Conservation (phyloP, 2,113 vertebrate genomes). For the Forbesichthys agassizii region DNA sequence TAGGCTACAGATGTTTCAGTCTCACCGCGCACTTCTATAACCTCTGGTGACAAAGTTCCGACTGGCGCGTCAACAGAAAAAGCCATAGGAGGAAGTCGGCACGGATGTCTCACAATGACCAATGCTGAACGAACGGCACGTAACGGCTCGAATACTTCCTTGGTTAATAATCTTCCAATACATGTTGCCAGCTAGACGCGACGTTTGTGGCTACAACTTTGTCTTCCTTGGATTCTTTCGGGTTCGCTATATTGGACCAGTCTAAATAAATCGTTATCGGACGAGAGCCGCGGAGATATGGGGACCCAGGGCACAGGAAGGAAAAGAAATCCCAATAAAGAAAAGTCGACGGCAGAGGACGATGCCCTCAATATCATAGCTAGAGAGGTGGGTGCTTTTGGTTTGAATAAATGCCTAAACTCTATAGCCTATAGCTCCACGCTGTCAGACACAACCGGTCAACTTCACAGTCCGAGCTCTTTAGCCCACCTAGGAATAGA, state of each 20-base stretch:
- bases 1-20: background rate
- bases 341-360: conserved; percentile 87
- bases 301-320: conserved; percentile 88
- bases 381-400: conserved; percentile 81
- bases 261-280: background rate
- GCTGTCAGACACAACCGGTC: conserved; percentile 11
- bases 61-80: conserved; percentile 9
- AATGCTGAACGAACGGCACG: conserved; percentile 15
- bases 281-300: conserved; percentile 67
- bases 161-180: conserved; percentile 18
- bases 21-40: background rate
- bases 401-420: background rate
- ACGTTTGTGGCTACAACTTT: background rate
- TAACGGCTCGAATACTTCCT: background rate
- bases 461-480: background rate
- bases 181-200: background rate
- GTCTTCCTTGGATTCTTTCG: conserved; percentile 25
- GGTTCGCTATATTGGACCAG: conserved; percentile 8
- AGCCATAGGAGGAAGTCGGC: conserved; percentile 63
- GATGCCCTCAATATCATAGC: conserved; percentile 90
- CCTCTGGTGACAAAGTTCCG: background rate
- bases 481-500: no score
- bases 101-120: conserved; percentile 67
- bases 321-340: conserved; percentile 86
- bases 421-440: conserved; percentile 4